These are phyloP conservation scores for Psittacara wagleri DNA, from an alignment of 2,113 vertebrate genomes.

Conservation along the genomic window DNA sequence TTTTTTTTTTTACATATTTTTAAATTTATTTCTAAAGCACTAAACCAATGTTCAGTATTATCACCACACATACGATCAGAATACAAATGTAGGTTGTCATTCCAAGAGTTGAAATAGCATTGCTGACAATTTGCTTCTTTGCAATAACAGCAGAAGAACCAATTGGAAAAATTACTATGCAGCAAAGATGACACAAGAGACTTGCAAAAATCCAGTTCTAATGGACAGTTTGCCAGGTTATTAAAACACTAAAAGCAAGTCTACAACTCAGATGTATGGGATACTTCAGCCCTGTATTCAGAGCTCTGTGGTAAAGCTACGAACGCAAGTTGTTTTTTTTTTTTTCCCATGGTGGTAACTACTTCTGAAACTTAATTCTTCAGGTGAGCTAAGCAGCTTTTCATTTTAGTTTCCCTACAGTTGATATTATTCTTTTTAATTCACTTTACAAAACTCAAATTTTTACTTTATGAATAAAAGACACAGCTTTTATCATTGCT, in stretches of 20 bases:
- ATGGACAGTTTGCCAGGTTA: neutral
- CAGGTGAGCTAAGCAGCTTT: neutral
- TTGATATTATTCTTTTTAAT: neutral
- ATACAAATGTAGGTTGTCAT: neutral
- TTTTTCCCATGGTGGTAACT: neutral
- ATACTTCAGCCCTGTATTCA: neutral
- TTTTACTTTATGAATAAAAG: neutral
- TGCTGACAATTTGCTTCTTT: neutral
- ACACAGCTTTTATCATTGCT: neutral
- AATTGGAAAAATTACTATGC: neutral
- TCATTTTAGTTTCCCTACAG: neutral
- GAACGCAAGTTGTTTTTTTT: neutral
- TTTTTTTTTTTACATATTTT: neutral
- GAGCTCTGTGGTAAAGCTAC: neutral
- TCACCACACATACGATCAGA: neutral
- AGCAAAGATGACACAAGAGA: neutral
- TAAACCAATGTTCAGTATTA: neutral
- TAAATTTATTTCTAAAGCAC: neutral
- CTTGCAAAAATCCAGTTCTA: neutral
- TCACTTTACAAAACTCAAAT: neutral
- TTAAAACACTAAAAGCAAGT: neutral
- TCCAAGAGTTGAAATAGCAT: neutral
- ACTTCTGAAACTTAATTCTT: neutral
- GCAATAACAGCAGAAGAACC: neutral
- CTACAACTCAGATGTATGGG: neutral